Conservation (phyloP, 35 echinoderm and acorn worm genomes). For the Patiria miniata region DNA sequence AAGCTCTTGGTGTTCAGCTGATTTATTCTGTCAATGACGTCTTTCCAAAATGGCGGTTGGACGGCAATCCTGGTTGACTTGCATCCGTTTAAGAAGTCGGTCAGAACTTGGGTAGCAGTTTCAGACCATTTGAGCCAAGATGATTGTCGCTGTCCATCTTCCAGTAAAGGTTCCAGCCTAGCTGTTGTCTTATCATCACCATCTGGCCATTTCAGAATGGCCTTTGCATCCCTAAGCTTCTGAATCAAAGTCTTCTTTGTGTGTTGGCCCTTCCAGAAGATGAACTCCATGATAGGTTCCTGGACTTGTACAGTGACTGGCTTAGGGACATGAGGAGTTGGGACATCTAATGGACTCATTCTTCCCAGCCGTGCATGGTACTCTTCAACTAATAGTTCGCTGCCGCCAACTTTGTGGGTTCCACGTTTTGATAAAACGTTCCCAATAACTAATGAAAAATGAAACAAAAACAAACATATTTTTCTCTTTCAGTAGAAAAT, state of each 20-base stretch:
- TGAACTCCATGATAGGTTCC: conserved; percentile 21
- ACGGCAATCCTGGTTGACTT: neutral
- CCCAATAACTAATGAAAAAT: conserved; percentile 28
- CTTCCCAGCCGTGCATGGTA: conserved; percentile 28
- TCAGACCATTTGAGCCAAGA: neutral
- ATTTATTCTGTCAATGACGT: neutral
- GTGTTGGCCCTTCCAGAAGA: neutral
- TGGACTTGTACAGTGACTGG: neutral
- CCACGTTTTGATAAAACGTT: neutral
- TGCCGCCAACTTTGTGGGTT: neutral
- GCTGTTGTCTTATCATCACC: neutral
- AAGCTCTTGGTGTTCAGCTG: neutral
- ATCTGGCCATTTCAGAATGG: neutral
- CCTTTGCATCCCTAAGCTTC: neutral
- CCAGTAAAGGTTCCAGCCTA: neutral
- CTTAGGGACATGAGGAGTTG: conserved; percentile 26
- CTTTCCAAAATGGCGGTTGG: neutral
- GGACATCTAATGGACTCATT: neutral
- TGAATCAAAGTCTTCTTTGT: too few species aligned
- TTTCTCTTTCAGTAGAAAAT: too few species aligned
- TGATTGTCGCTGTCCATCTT: neutral
- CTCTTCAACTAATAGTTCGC: neutral
- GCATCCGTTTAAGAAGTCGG: neutral
- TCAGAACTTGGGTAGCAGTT: neutral
- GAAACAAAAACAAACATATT: too few species aligned